Evolutionary conservation across 2,888 invertebrate species (phyloP).

Genomic region (Orthosia gothica): DNA sequence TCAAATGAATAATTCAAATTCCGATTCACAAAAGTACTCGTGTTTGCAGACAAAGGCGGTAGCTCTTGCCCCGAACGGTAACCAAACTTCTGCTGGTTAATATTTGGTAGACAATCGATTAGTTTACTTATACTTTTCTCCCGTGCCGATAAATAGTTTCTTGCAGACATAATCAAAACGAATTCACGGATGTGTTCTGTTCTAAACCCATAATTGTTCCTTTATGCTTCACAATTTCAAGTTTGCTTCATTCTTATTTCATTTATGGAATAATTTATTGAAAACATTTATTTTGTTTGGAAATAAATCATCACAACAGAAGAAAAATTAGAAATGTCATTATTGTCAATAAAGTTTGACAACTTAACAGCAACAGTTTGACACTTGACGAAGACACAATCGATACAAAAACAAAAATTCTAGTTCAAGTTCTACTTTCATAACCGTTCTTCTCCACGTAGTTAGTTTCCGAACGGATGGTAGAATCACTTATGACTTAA

Average conservation of each 20-base stretch:
- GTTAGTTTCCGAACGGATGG: no score
- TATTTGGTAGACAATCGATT: constrained; percentile 86
- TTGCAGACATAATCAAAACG: constrained; percentile 86
- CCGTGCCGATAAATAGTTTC: constrained; percentile 86
- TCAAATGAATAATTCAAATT: constrained; percentile 85
- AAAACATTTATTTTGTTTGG: constrained; percentile 48
- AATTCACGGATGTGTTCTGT: constrained; percentile 46
- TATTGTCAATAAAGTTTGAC: constrained; percentile 3
- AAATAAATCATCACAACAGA: constrained; percentile 57
- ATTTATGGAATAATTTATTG: constrained; percentile 41
- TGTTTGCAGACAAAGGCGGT: constrained; percentile 83
- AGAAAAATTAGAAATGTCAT: constrained; percentile 55
- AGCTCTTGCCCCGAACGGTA: constrained; percentile 80
- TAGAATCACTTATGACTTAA: no score
- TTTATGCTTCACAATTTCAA: constrained; percentile 36
- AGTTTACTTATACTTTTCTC: constrained; percentile 85
- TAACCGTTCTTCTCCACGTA: no score
- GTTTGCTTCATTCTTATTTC: constrained; percentile 12
- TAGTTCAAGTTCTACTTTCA: not conserved
- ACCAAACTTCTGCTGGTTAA: constrained; percentile 83
- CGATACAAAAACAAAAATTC: not conserved
- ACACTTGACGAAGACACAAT: not conserved
- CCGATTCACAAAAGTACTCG: constrained; percentile 80
- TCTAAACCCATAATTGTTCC: constrained; percentile 60
- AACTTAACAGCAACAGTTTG: constrained; percentile 23